Evolutionary conservation across 1,140 invertebrate genomes (phyloP).

Genomic region (Meloidogyne hapla): DNA sequence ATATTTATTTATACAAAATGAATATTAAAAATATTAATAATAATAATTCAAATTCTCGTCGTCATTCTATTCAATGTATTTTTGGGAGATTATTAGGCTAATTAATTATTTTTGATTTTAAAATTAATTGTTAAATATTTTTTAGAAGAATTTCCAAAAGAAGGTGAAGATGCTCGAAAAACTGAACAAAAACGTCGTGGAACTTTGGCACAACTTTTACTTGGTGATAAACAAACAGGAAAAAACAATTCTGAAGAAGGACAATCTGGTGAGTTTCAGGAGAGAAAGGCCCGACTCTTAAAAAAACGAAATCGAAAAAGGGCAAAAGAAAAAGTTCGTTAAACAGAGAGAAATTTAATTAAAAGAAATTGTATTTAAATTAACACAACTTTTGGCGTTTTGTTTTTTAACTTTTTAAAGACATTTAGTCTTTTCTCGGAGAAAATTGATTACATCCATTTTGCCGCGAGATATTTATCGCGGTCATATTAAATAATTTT

Average conservation of each 20-base stretch:
- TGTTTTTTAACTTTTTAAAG: background rate
- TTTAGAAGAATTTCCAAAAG: background rate
- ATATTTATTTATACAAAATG: background rate
- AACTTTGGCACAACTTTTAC: background rate
- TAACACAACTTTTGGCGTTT: background rate
- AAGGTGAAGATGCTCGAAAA: background rate
- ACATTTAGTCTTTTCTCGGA: too few relatives aligned
- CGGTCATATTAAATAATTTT: too few relatives aligned
- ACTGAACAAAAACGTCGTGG: background rate
- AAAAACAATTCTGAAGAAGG: background rate
- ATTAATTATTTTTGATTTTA: background rate
- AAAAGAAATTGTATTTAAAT: too few relatives aligned
- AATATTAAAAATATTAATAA: background rate
- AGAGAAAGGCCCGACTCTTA: too few relatives aligned
- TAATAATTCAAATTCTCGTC: background rate
- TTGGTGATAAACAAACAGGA: background rate
- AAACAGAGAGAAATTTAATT: too few relatives aligned
- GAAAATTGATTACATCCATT: background rate
- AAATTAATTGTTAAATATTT: background rate
- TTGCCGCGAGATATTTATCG: too few relatives aligned
- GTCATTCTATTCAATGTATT: slow-evolving; percentile 6
- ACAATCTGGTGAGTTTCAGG: background rate
- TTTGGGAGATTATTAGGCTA: slow-evolving; percentile 6
- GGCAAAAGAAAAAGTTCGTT: too few relatives aligned
- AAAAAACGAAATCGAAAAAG: too few relatives aligned